Evolutionary conservation across 2,888 invertebrate genomes (phyloP).

Genomic region (Drosophila neoperkinsi): DNA sequence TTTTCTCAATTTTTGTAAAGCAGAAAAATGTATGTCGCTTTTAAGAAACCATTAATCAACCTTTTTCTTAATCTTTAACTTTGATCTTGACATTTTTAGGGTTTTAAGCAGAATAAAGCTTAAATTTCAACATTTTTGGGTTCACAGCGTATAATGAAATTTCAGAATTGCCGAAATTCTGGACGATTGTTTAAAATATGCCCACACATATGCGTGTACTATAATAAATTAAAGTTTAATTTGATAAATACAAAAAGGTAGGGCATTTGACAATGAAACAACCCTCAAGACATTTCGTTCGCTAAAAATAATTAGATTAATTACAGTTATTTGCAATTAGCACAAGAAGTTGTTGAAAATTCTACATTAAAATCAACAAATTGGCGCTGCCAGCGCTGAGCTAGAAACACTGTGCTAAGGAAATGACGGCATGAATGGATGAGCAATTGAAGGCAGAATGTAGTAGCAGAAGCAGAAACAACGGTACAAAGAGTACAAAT

Average conservation of each 20-base stretch:
- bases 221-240: constrained; percentile 10
- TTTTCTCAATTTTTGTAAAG: constrained; percentile 13
- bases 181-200: constrained; percentile 6
- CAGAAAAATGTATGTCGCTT: constrained; percentile 26
- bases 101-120: constrained; percentile 21
- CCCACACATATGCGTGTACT: not conserved
- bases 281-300: constrained; percentile 29
- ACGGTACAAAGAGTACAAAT: constrained; percentile 30
- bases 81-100: constrained; percentile 67
- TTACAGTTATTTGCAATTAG: constrained; percentile 56
- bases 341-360: constrained; percentile 44
- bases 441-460: constrained; percentile 64
- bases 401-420: constrained; percentile 39
- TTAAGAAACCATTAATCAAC: constrained; percentile 53
- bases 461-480: constrained; percentile 11
- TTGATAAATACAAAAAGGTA: constrained; percentile 3
- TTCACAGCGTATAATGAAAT: constrained; percentile 21
- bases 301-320: constrained; percentile 45
- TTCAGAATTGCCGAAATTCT: constrained; percentile 10
- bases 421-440: constrained; percentile 68
- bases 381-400: constrained; percentile 50
- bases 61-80: constrained; percentile 39
- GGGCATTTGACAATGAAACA: constrained; percentile 11
- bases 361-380: constrained; percentile 65
- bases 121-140: constrained; percentile 35